phyloP scores from a whole-genome alignment of 2,113 vertebrate genomes.

The Verasper variegatus region DNA sequence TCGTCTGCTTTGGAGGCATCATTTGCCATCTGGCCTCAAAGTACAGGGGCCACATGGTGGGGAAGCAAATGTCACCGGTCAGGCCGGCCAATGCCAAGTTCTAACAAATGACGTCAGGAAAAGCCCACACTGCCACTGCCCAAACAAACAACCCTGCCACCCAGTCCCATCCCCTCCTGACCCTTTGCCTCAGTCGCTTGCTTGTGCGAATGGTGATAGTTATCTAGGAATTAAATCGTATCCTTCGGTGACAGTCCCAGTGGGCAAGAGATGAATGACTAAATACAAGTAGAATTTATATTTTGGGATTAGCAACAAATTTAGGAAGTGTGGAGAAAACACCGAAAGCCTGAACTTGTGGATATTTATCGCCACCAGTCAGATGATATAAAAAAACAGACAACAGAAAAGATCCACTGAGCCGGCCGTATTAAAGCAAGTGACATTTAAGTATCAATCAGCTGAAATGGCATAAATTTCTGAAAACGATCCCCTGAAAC shows the following conservation, averaged over 20 bases:
- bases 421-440: constrained; percentile 47
- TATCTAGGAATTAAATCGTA: constrained; percentile 57
- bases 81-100: constrained; percentile 70
- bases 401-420: constrained; percentile 22
- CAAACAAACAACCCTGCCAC: constrained; percentile 49
- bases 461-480: constrained; percentile 44
- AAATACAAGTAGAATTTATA: constrained; percentile 23
- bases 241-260: constrained; percentile 2
- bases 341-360: constrained; percentile 11
- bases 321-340: constrained; percentile 1
- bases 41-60: constrained; percentile 76
- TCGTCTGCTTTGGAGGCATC: constrained; percentile 72
- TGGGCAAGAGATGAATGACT: constrained; percentile 29
- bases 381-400: constrained; percentile 31
- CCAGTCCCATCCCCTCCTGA: constrained; percentile 37
- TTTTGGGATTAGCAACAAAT: constrained; percentile 34
- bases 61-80: constrained; percentile 80
- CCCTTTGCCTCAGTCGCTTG: constrained; percentile 26
- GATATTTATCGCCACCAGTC: constrained; percentile 21
- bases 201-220: constrained; percentile 33
- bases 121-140: constrained; percentile 53
- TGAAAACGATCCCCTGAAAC: constrained; percentile 35
- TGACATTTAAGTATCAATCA: constrained; percentile 61
- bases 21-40: constrained; percentile 81
- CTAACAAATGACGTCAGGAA: constrained; percentile 74